These are phyloP conservation scores for Embiotoca jacksoni DNA, from an alignment of 2,113 vertebrate species.

Conservation along the genomic window DNA sequence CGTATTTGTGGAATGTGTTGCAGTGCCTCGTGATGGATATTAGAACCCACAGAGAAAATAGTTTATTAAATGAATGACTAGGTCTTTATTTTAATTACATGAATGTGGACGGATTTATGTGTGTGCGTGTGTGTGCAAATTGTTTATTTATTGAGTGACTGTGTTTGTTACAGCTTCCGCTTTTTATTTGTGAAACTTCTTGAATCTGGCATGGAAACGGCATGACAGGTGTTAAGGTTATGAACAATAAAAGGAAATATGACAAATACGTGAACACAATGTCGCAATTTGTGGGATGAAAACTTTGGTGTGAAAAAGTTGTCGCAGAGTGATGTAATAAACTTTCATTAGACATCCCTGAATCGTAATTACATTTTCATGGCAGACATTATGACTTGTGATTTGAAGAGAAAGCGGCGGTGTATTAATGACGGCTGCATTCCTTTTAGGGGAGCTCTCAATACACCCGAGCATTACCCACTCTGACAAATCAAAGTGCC, in stretches of 20 bases:
- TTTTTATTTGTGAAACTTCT: conserved; percentile 71
- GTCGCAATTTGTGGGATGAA: conserved; percentile 29
- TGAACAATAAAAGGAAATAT: conserved; percentile 77
- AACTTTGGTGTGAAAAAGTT: background rate
- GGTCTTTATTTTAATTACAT: conserved; percentile 59
- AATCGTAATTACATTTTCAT: no score
- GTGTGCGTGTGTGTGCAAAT: conserved; percentile 67
- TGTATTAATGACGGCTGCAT: no score
- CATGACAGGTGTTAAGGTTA: conserved; percentile 74
- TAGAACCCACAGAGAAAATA: conserved; percentile 51
- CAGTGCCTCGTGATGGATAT: conserved; percentile 70
- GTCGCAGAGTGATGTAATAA: background rate
- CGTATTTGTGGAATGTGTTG: conserved; percentile 74
- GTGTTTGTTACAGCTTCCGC: conserved; percentile 69
- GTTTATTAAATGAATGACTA: conserved; percentile 49
- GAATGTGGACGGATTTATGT: conserved; percentile 68
- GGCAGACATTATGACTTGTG: no score
- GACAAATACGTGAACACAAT: conserved; percentile 33
- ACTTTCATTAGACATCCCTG: no score
- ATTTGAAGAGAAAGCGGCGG: no score
- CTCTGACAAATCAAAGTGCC: no score
- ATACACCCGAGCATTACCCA: no score
- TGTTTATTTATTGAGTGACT: conserved; percentile 81
- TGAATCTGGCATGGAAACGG: conserved; percentile 77
- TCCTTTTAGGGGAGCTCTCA: no score